Conservation (phyloP, 1,140 invertebrate species). For the Drosophila cardini region DNA sequence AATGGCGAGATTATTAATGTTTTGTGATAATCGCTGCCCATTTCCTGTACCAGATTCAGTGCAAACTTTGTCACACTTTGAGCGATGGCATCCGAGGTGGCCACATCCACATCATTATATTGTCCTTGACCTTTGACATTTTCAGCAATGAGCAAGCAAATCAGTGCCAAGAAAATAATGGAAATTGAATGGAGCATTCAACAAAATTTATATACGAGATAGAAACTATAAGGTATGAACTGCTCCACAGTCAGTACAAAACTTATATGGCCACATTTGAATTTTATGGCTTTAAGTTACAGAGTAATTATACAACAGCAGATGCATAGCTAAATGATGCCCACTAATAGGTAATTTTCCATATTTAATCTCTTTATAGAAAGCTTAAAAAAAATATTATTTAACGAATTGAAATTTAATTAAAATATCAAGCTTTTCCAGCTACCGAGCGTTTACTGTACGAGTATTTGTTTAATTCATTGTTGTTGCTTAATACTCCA, state of each 20-base stretch:
- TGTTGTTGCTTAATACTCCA: conserved; percentile 47
- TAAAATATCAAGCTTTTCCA: neutral
- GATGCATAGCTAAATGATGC: neutral
- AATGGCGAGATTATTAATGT: conserved; percentile 1
- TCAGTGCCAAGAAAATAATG: neutral
- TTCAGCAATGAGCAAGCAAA: neutral
- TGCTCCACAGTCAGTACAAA: neutral
- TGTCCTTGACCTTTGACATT: neutral
- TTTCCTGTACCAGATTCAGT: neutral
- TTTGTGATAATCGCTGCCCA: neutral
- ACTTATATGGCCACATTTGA: neutral
- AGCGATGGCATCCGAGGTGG: neutral
- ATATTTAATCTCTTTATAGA: neutral
- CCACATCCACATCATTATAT: neutral
- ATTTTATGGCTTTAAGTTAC: neutral
- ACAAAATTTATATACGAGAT: too few species aligned
- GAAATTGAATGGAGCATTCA: neutral
- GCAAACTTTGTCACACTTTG: neutral
- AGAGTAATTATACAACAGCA: neutral
- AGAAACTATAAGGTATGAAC: too few species aligned
- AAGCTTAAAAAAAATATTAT: neutral
- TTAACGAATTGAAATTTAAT: neutral
- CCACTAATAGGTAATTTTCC: neutral
- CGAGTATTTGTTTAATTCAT: neutral
- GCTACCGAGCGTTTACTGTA: neutral